Conservation (phyloP, 2,888 invertebrate species). For the Melieria crassipennis region DNA sequence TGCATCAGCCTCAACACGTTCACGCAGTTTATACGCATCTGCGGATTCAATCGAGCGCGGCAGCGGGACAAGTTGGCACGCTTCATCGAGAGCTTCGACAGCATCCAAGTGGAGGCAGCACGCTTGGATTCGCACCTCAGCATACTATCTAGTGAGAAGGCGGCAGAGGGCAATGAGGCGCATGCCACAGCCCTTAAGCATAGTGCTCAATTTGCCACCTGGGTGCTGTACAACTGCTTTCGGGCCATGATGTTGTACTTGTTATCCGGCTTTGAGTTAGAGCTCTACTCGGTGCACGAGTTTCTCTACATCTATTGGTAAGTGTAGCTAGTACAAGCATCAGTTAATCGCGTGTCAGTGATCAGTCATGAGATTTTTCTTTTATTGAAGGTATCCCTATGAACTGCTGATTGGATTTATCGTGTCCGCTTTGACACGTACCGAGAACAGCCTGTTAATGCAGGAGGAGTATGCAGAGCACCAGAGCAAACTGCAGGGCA, state of each 20-base stretch:
- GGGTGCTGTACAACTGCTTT: slow-evolving; percentile 94
- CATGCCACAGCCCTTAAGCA: slow-evolving; percentile 77
- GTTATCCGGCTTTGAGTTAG: slow-evolving; percentile 93
- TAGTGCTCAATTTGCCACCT: slow-evolving; percentile 71
- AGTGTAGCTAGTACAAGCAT: slow-evolving; percentile 38
- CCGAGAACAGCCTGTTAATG: slow-evolving; percentile 84
- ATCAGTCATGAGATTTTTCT: background rate
- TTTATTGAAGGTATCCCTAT: slow-evolving; percentile 79
- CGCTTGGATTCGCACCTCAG: slow-evolving; percentile 87
- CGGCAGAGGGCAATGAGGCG: slow-evolving; percentile 76
- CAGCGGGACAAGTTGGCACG: slow-evolving; percentile 93
- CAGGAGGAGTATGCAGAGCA: slow-evolving; percentile 73
- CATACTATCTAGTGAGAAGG: slow-evolving; percentile 71
- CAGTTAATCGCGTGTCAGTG: background rate
- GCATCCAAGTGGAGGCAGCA: slow-evolving; percentile 88
- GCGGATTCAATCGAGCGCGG: slow-evolving; percentile 94
- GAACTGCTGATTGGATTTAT: slow-evolving; percentile 96
- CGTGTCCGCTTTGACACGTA: slow-evolving; percentile 88
- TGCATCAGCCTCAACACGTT: slow-evolving; percentile 82
- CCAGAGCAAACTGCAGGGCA: slow-evolving; percentile 53
- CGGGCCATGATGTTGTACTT: slow-evolving; percentile 93
- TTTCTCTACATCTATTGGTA: slow-evolving; percentile 95
- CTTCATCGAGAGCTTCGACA: slow-evolving; percentile 84
- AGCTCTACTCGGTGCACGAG: slow-evolving; percentile 95
- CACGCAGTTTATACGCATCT: slow-evolving; percentile 84